A percentile compares a stretch with the other conserved stretches of the same genome.
Evolutionary conservation across 1,140 invertebrate genomes (phyloP).

Genomic region (Drosophila pandora): DNA sequence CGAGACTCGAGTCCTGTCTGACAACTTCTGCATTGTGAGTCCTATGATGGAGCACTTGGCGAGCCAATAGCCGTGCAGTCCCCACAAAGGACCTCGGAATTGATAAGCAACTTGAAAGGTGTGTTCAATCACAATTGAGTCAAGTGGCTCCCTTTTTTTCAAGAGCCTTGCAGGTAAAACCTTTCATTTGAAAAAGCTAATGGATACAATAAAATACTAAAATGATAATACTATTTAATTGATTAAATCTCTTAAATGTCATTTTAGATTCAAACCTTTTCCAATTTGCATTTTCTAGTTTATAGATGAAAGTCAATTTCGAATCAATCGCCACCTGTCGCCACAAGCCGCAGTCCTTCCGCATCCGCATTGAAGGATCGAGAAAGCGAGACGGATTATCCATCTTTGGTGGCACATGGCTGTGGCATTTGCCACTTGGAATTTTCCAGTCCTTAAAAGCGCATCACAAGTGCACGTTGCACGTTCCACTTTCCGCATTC

Average conservation of each 20-base stretch:
- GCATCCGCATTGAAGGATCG: conserved; percentile 4
- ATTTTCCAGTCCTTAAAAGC: conserved; percentile 14
- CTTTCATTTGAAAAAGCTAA: neutral
- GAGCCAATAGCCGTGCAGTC: conserved; percentile 14
- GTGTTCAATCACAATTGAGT: conserved; percentile 22
- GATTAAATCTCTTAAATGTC: neutral
- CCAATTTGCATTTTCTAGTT: conserved; percentile 17
- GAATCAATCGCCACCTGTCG: conserved; percentile 37
- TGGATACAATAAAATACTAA: neutral
- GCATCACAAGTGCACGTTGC: conserved; percentile 17
- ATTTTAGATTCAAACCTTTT: conserved; percentile 1
- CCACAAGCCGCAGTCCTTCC: conserved; percentile 14
- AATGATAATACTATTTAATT: no score
- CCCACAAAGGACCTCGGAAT: conserved; percentile 8
- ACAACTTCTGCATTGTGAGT: conserved; percentile 2
- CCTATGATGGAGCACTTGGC: conserved; percentile 63
- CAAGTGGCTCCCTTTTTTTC: neutral
- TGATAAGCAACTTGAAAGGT: conserved; percentile 29
- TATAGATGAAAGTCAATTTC: conserved; percentile 29
- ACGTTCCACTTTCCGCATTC: conserved; percentile 3
- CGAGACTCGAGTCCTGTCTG: conserved; percentile 7
- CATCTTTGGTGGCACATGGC: conserved; percentile 33
- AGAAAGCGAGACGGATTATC: conserved; percentile 8
- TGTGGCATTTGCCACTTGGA: conserved; percentile 50
- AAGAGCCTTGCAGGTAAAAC: conserved; percentile 10